Evolutionary conservation across 2,113 vertebrate genomes (phyloP).

Genomic region (Carollia perspicillata): DNA sequence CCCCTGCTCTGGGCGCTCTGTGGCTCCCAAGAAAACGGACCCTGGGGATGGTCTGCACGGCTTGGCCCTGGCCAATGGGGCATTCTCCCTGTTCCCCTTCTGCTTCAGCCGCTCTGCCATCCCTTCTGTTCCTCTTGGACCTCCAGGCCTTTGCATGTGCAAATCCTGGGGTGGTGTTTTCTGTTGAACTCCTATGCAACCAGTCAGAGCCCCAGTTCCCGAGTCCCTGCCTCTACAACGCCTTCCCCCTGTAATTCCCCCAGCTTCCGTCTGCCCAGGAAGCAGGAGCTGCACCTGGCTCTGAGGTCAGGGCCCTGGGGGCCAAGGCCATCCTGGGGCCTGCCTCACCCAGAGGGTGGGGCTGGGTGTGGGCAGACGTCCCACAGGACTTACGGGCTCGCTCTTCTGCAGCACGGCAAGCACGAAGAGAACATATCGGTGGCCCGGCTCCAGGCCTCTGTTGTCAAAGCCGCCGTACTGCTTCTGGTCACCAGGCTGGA

Average conservation of each 20-base stretch:
- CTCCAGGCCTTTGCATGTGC: background rate
- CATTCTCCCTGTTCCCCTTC: accelerated
- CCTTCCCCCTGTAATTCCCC: background rate
- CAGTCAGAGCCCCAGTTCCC: background rate
- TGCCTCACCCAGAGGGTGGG: accelerated
- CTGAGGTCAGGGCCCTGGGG: background rate
- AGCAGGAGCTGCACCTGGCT: background rate
- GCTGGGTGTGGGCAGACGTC: background rate
- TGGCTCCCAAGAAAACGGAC: background rate
- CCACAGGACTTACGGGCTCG: conserved; percentile 83
- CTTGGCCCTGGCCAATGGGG: background rate
- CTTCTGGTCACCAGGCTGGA: conserved; percentile 91
- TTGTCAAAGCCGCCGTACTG: conserved; percentile 93
- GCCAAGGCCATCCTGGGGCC: background rate
- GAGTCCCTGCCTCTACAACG: background rate
- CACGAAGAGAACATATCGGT: conserved; percentile 94
- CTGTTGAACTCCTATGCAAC: background rate
- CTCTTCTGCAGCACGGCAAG: conserved; percentile 91
- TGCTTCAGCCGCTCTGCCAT: background rate
- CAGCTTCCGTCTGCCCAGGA: background rate
- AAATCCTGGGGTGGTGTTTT: background rate
- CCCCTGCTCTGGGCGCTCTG: background rate
- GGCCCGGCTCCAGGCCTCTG: conserved; percentile 90
- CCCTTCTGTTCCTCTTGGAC: background rate
- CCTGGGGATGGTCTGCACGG: accelerated